A percentile compares a stretch with the other conserved stretches of the same genome.
Conservation (phyloP, 2,888 invertebrate species). For the Tenthredo livida region DNA sequence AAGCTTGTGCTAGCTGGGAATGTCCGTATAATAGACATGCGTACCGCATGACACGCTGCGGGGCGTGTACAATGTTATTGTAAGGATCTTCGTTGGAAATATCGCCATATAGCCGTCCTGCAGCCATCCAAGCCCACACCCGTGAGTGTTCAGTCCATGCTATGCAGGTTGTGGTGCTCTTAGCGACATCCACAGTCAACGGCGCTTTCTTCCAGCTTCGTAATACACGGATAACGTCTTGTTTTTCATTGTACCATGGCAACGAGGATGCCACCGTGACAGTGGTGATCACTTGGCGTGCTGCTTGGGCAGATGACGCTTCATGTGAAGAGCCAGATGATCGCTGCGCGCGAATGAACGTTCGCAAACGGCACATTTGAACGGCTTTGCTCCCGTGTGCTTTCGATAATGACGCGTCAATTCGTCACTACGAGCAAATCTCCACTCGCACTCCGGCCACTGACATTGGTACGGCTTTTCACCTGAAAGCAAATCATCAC, state of each 20-base stretch:
- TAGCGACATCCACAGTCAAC: not conserved
- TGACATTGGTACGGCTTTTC: conserved; percentile 99
- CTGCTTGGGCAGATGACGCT: conserved; percentile 95
- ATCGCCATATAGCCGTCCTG: not conserved
- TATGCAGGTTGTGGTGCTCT: not conserved
- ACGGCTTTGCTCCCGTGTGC: conserved; percentile 98
- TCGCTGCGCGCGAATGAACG: conserved; percentile 97
- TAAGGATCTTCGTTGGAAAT: not conserved
- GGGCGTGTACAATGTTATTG: not conserved
- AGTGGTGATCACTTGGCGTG: conserved; percentile 82
- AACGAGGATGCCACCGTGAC: not conserved
- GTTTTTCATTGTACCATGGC: not conserved
- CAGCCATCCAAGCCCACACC: not conserved
- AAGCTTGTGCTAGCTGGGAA: not conserved
- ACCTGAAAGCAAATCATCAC: conserved; percentile 82
- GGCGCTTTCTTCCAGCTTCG: not conserved
- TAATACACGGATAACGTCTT: not conserved
- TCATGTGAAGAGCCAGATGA: conserved; percentile 97
- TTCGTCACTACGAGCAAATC: conserved; percentile 97
- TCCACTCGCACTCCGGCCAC: conserved; percentile 99
- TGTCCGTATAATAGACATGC: not conserved
- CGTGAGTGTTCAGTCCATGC: conserved; percentile 3
- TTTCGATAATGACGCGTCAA: conserved; percentile 97
- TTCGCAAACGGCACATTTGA: conserved; percentile 97
- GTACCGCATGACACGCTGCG: not conserved